Percentiles rank a stretch among this genome's conserved stretches.
Conservation (phyloP, 2,113 vertebrate genomes). For the Strix aluco region DNA sequence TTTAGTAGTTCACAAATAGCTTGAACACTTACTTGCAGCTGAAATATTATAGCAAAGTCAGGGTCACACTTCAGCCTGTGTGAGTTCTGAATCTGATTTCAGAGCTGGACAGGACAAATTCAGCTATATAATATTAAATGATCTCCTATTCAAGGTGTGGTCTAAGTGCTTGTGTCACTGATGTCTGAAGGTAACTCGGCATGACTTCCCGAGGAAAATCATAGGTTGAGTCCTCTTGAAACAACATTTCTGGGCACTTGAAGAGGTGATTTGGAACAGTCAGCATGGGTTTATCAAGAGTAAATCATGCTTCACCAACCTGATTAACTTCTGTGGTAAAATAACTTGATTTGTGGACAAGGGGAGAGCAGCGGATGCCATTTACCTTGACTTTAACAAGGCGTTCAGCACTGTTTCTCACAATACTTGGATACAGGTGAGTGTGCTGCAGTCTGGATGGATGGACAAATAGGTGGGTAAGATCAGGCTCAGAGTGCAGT, state of each 20-base stretch:
- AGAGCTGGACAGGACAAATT: neutral
- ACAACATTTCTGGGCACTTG: neutral
- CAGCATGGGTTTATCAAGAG: neutral
- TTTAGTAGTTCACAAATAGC: neutral
- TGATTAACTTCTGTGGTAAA: neutral
- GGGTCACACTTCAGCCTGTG: neutral
- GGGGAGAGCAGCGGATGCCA: neutral
- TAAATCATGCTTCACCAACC: neutral
- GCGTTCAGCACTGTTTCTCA: neutral
- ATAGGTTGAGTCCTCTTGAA: neutral
- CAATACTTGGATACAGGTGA: accelerated
- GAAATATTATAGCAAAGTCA: neutral
- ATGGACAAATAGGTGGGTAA: neutral
- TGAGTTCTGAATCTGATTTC: neutral
- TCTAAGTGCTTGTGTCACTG: neutral
- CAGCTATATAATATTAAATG: neutral
- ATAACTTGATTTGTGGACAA: neutral
- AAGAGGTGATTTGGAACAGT: neutral
- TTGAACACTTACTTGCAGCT: neutral
- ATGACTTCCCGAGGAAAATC: neutral
- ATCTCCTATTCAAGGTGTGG: neutral
- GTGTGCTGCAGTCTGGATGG: too few species aligned
- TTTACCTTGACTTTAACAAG: neutral
- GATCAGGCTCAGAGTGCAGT: too few species aligned
- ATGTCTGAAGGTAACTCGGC: neutral